Evolutionary conservation across 2,113 vertebrate species (phyloP), one percentile per base, ranked within the genome.

Genomic region (Odontesthes bonariensis): DNA sequence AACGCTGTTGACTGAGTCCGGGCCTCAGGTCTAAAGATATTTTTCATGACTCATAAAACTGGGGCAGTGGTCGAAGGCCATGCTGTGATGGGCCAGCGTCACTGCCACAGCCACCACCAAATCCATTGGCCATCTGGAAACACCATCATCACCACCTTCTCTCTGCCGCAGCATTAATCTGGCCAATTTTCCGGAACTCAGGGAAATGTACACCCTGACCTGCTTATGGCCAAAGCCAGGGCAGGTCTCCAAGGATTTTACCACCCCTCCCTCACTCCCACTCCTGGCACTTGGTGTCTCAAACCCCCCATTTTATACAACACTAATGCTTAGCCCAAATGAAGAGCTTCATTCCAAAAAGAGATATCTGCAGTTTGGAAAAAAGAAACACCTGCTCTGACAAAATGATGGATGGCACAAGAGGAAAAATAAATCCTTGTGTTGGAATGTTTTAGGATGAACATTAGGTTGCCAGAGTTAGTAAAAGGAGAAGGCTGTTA

Each of bases 151-250:
- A 20, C 71, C 86, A 66, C 77, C 55, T 47, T 86, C 91, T 89
- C 85, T 90, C 90, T 90, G 88, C 91, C 71, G 53, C 86, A 73
- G 83, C 88, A 92, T 92, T 93, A 92, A 94, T 94, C 92, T 93
- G 63, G 33, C 81, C 91, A 90, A 93, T 94, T 93, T 92, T 92
- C 91, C 82, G 87, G 90, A 94, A 93, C 92, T 91, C 85, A 14
- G 82, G 82, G 92, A 85, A 91, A 91, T 81, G 74, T 85, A 91
- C 88, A 93, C 90, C 90, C 84, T 73, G 75, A 79, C 73, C 83
- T 73, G 87, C 89, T 92, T 85, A 86, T 75, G 59, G 78, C 75
- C 66, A 75, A 71, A 84, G 69, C 87, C 73, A 65, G 68, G 78
- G 69, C 73, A 84, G 77, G 87, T 81, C 90, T 81, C 77, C 54